phyloP scores from a whole-genome alignment of 2,797 vertebrate genomes.

The Cossypha heuglini region DNA sequence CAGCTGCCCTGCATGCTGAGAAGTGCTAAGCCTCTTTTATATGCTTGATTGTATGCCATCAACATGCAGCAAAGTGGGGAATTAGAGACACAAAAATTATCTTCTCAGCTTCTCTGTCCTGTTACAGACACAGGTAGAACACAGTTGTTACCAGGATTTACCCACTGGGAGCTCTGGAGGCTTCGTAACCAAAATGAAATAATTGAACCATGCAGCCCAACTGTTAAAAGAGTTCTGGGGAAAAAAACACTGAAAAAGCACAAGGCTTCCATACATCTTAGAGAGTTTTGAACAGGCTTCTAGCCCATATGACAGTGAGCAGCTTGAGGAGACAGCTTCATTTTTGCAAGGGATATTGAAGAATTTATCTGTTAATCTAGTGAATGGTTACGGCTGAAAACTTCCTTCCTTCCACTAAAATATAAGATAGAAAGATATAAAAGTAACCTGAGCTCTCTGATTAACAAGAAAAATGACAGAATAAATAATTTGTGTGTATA shows the following conservation, averaged over 20 bases:
- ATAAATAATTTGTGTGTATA: not conserved
- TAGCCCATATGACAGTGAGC: not conserved
- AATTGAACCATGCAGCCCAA: not conserved
- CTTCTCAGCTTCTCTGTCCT: not conserved
- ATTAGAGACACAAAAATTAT: not conserved
- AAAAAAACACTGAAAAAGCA: not conserved
- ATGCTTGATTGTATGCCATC: not conserved
- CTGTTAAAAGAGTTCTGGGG: not conserved
- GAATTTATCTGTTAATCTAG: not conserved
- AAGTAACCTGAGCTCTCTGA: not conserved
- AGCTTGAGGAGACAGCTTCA: not conserved
- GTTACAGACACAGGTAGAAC: not conserved
- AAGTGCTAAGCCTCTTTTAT: not conserved
- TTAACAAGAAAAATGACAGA: not conserved
- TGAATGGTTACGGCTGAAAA: not conserved
- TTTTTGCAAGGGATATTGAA: not conserved
- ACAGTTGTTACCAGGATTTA: not conserved
- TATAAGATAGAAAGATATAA: not conserved
- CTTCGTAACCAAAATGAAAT: not conserved
- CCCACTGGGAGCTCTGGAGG: not conserved
- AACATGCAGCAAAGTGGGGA: not conserved
- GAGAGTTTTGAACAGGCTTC: not conserved
- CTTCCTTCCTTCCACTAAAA: not conserved
- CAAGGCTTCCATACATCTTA: not conserved
- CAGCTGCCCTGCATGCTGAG: not conserved